These are phyloP conservation scores for Drosophila repletoides DNA, from an alignment of 1,140 invertebrate genomes.

Conservation along the genomic window DNA sequence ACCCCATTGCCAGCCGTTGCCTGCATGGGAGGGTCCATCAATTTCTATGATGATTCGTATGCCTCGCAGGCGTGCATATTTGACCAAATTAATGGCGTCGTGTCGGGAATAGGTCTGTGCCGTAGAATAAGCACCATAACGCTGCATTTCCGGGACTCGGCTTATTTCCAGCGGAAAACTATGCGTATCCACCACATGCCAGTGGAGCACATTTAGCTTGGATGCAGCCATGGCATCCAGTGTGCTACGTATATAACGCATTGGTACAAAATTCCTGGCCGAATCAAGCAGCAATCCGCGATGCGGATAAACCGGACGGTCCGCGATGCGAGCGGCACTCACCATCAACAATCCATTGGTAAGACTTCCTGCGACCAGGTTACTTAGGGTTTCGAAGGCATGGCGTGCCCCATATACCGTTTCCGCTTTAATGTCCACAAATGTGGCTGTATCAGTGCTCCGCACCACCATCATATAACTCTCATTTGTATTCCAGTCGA, in stretches of 20 bases:
- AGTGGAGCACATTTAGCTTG: conserved; percentile 93
- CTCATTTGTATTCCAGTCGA: conserved; percentile 87
- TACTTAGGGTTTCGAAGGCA: conserved; percentile 89
- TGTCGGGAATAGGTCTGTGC: conserved; percentile 87
- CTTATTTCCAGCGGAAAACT: conserved; percentile 91
- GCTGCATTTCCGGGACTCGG: conserved; percentile 89
- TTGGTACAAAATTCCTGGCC: conserved; percentile 88
- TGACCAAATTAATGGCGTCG: conserved; percentile 87
- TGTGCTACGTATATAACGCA: conserved; percentile 86
- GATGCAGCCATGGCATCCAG: conserved; percentile 91
- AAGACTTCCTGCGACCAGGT: conserved; percentile 84
- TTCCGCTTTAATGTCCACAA: conserved; percentile 85
- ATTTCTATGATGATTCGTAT: conserved; percentile 91
- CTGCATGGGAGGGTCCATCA: conserved; percentile 92
- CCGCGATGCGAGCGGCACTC: conserved; percentile 83
- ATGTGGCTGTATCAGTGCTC: conserved; percentile 83
- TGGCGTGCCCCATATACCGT: conserved; percentile 90
- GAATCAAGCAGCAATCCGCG: conserved; percentile 90
- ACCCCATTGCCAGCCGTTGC: conserved; percentile 92
- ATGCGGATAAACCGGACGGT: conserved; percentile 88
- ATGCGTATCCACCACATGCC: conserved; percentile 93
- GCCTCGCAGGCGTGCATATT: conserved; percentile 88
- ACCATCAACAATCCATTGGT: conserved; percentile 82
- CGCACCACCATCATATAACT: conserved; percentile 85
- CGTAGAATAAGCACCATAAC: conserved; percentile 87